Percentiles rank a stretch among this genome's conserved stretches.
Evolutionary conservation across 2,113 vertebrate genomes (phyloP).

Genomic region (Carassius gibelio): DNA sequence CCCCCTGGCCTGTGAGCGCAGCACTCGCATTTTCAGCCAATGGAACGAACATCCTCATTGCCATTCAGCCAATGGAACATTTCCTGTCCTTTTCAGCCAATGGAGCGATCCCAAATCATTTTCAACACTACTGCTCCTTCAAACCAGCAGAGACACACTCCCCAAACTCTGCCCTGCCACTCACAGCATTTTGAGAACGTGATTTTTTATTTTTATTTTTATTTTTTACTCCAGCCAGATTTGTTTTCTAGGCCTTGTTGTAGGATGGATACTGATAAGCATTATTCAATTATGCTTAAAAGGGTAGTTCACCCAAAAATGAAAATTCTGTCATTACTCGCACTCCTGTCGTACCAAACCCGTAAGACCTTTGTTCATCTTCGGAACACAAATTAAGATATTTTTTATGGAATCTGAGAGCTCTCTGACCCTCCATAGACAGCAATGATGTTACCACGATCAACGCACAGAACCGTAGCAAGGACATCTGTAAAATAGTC

Average conservation of each 20-base stretch:
- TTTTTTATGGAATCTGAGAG: too few species aligned
- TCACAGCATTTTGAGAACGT: conserved; percentile 5
- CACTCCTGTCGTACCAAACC: too few species aligned
- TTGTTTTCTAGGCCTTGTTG: background rate
- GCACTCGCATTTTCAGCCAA: conserved; percentile 47
- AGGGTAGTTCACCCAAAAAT: too few species aligned
- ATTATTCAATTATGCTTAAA: background rate
- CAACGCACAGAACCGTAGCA: too few species aligned
- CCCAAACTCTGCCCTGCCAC: conserved; percentile 11
- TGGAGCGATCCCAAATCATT: conserved; percentile 29
- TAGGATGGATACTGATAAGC: background rate
- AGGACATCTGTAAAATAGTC: too few species aligned
- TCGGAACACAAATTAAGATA: too few species aligned
- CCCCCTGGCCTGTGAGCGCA: conserved; percentile 33
- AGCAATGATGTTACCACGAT: too few species aligned
- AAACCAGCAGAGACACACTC: conserved; percentile 48
- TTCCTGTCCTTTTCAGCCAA: conserved; percentile 40
- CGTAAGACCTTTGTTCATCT: too few species aligned
- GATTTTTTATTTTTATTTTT: background rate
- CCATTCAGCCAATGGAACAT: conserved; percentile 45
- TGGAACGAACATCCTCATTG: conserved; percentile 32
- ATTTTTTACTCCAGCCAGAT: background rate
- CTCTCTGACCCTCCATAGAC: too few species aligned
- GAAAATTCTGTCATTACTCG: too few species aligned
- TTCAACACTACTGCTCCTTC: conserved; percentile 48